Evolutionary conservation across 2,797 vertebrate species (phyloP).

Genomic region (Pygocentrus nattereri): DNA sequence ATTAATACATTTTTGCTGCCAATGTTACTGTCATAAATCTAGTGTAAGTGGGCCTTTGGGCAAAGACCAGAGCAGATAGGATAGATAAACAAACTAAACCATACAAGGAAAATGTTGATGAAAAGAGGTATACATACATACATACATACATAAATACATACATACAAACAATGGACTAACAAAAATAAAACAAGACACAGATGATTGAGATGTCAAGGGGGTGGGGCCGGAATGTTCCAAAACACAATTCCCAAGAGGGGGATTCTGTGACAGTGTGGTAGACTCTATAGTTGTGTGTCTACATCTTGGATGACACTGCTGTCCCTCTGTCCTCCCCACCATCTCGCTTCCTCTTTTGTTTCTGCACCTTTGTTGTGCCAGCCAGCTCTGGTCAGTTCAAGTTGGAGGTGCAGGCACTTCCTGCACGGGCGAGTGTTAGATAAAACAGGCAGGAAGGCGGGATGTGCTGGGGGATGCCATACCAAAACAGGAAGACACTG

Average conservation of each 20-base stretch:
- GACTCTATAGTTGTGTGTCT: neutral
- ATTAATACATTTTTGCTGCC: too few species aligned
- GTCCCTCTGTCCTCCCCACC: too few species aligned
- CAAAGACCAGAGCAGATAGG: too few species aligned
- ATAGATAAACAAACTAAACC: too few species aligned
- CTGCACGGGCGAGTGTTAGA: neutral
- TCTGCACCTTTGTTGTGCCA: neutral
- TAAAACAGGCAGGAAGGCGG: neutral
- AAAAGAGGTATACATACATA: too few species aligned
- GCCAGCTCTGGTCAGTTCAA: neutral
- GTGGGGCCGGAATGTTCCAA: neutral
- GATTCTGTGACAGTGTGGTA: neutral
- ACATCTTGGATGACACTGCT: neutral
- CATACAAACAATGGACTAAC: too few species aligned
- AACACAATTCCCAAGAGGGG: neutral
- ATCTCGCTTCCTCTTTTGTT: neutral
- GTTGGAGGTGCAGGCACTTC: neutral
- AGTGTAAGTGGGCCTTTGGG: too few species aligned
- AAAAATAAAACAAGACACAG: neutral
- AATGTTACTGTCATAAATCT: too few species aligned
- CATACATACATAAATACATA: too few species aligned
- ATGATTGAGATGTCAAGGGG: neutral
- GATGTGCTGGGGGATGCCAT: neutral
- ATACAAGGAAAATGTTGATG: too few species aligned
- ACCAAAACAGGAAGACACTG: conserved; percentile 26